phyloP scores from a whole-genome alignment of 1,140 invertebrate species.

The Drosophila aff. region DNA sequence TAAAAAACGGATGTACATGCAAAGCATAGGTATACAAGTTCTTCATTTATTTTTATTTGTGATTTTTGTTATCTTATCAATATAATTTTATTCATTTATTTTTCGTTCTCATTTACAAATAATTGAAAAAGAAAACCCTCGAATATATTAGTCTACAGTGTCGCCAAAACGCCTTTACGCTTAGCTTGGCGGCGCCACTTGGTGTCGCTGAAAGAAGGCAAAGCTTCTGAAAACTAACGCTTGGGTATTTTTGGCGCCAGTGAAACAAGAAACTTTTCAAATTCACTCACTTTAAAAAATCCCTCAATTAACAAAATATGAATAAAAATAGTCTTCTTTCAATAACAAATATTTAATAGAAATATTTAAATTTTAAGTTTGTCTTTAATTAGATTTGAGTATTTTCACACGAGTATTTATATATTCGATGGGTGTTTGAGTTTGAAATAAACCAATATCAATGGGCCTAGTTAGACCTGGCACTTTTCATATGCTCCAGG shows the following conservation, averaged over 20 bases:
- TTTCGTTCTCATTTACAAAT: no score
- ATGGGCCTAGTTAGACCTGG: neutral
- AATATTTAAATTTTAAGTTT: neutral
- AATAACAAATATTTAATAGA: no score
- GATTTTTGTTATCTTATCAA: no score
- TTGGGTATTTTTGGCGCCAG: neutral
- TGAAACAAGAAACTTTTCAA: neutral
- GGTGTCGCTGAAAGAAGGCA: neutral
- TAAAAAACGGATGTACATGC: no score
- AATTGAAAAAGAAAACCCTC: no score
- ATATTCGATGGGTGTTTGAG: neutral
- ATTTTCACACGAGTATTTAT: no score
- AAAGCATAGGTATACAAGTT: no score
- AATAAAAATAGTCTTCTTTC: neutral
- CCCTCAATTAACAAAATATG: neutral
- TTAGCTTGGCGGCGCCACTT: neutral
- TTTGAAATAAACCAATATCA: neutral
- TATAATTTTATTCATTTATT: no score
- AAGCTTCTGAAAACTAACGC: neutral
- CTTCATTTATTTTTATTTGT: no score
- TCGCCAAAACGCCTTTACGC: neutral
- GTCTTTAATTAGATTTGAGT: no score
- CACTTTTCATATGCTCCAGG: constrained; percentile 52
- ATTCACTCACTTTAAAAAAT: no score
- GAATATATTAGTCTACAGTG: neutral